Evolutionary conservation across 2,888 invertebrate genomes (phyloP), one percentile per base, ranked within the genome.

Genomic region (Toxonevra muliebris): DNA sequence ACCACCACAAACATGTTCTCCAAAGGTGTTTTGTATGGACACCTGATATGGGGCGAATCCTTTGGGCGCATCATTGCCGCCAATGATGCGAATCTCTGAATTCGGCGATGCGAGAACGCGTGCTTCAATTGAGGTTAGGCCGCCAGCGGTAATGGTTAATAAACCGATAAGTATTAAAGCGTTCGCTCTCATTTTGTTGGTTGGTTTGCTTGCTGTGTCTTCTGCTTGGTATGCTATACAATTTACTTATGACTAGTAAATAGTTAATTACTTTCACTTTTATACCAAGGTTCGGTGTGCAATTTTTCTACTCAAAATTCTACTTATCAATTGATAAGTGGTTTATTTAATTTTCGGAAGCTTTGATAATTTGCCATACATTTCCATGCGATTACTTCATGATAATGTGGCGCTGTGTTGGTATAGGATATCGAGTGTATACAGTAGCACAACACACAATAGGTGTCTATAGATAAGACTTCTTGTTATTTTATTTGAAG

Each of bases 1-100:
- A 48, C 84, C 85, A 13, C 85, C 84, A 69, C 84, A 85, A 5
- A 79, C 76, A 69, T 83, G 83, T 43, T 79, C 79, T 0, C 77
- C 78, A 17, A 79, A 79, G 2, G 74, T 76, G 45, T 67, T 78
- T 73, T 83, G 82, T 43, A 84, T 77, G 52, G 84, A 83, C n/a
- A 84, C 83, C 69, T 83, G 82, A 69, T 82, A 84, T 50, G 85
- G 85, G 0, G 81, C 77, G 3, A 60, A 69, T 9, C 76, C 80
- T 0, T 68, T 66, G 7, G 71, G 50, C 0, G 77, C 80, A 4
- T 69, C 74, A 1, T 19, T 48, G 7, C 83, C 83, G 9, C 81
- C 80, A 12, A 82, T 70, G 40, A 83, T 73, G 7, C 80, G 76
- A 0, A 73, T 20, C 40, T 80, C 76, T 43, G 12, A 41, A 41